Evolutionary conservation across 2,888 invertebrate species (phyloP).

Genomic region (Timema cristinae): DNA sequence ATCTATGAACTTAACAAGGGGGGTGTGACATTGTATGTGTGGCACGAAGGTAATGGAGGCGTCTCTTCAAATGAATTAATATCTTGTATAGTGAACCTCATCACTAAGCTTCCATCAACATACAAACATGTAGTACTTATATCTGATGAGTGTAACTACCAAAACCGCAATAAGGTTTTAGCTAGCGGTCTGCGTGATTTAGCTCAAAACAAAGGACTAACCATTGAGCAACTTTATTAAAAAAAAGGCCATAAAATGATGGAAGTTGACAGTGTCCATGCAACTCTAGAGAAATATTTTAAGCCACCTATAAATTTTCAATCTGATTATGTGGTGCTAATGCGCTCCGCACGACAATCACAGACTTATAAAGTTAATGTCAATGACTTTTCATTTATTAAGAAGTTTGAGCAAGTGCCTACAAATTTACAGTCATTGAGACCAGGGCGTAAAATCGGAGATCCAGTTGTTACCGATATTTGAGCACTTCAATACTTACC

Average conservation of each 20-base stretch:
- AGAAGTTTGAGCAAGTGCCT: conserved; percentile 2
- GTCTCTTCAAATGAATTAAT: conserved; percentile 1
- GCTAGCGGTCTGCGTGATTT: background rate
- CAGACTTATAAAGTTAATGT: conserved; percentile 11
- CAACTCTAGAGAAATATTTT: conserved; percentile 17
- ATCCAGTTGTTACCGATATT: conserved; percentile 6
- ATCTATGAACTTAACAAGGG: conserved; percentile 9
- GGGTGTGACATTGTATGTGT: conserved; percentile 5
- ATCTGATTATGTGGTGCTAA: conserved; percentile 14
- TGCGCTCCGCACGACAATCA: background rate
- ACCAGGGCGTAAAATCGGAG: background rate
- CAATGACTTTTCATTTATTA: conserved; percentile 13
- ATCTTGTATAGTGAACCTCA: background rate
- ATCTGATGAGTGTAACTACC: conserved; percentile 16
- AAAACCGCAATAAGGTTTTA: conserved; percentile 8
- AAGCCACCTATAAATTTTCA: conserved; percentile 16
- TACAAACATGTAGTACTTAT: background rate
- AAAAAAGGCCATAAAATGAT: conserved; percentile 16
- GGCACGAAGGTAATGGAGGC: conserved; percentile 10
- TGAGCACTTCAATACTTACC: conserved; percentile 9
- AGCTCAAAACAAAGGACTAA: background rate
- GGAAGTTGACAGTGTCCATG: conserved; percentile 16
- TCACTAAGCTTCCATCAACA: background rate
- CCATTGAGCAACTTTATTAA: conserved; percentile 4
- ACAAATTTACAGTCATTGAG: conserved; percentile 11